Conservation (phyloP, 1,140 invertebrate species). For the Zaprionus ghesquierei region DNA sequence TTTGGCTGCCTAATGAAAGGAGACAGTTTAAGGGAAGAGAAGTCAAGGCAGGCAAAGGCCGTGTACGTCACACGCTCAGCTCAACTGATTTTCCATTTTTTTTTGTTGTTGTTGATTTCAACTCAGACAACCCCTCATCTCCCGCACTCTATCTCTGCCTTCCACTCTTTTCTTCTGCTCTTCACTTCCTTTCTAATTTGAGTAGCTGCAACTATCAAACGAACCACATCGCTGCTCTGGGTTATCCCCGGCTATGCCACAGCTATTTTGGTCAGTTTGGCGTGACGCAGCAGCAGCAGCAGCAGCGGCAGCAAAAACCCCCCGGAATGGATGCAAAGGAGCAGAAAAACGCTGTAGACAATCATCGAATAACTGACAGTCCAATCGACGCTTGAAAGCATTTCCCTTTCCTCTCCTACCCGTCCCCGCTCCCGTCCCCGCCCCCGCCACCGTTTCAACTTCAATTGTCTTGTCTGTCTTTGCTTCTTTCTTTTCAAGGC, state of each 20-base stretch:
- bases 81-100: conserved; percentile 6
- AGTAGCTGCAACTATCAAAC: conserved; percentile 19
- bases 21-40: neutral
- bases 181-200: conserved; percentile 40
- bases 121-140: neutral
- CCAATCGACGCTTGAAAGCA: conserved; percentile 51
- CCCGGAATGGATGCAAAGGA: conserved; percentile 1
- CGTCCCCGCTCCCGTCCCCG: too few species aligned
- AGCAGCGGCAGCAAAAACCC: neutral
- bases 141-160: conserved; percentile 12
- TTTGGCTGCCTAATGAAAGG: conserved; percentile 10
- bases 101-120: neutral
- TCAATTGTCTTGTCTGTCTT: conserved; percentile 14
- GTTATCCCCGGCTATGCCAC: conserved; percentile 10
- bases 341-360: conserved; percentile 45
- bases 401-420: conserved; percentile 5
- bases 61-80: neutral
- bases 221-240: neutral
- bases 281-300: conserved; percentile 27
- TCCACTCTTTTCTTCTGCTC: neutral
- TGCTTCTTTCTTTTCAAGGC: neutral
- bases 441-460: conserved; percentile 9
- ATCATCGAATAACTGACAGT: conserved; percentile 59
- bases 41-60: too few species aligned
- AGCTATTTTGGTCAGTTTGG: conserved; percentile 52